A percentile compares a stretch with the other conserved stretches of the same genome.
Conservation (phyloP, 2,888 invertebrate species). For the Chaitophorus viminalis region DNA sequence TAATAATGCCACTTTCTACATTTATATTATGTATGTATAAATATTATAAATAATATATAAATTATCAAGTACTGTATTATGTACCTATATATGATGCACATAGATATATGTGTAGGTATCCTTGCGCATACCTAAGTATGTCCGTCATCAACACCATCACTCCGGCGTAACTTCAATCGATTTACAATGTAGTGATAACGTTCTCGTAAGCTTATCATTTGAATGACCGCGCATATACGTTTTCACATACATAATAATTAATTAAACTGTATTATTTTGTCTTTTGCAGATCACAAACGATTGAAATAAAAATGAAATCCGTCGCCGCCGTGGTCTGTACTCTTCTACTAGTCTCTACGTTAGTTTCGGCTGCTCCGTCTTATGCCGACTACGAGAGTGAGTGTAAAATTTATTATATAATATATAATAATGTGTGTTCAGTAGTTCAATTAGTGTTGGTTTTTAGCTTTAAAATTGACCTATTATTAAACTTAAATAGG, state of each 20-base stretch:
- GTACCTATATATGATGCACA: too few species aligned
- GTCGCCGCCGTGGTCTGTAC: slow-evolving; percentile 9
- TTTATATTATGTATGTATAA: background rate
- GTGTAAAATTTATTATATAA: background rate
- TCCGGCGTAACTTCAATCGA: too few species aligned
- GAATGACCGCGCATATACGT: background rate
- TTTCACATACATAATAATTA: background rate
- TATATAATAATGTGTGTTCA: too few species aligned
- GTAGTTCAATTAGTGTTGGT: too few species aligned
- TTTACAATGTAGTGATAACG: background rate
- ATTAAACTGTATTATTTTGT: background rate
- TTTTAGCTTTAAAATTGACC: too few species aligned
- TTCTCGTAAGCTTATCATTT: too few species aligned
- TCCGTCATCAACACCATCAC: too few species aligned
- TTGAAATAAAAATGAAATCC: slow-evolving; percentile 47
- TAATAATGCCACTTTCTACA: background rate
- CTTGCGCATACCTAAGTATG: too few species aligned
- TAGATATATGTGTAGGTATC: too few species aligned
- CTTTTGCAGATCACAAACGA: slow-evolving; percentile 1
- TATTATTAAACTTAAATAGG: too few species aligned
- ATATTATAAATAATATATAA: too few species aligned
- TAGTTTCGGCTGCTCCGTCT: slow-evolving; percentile 38
- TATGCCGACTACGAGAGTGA: slow-evolving; percentile 55
- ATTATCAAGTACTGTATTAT: too few species aligned
- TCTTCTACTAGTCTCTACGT: slow-evolving; percentile 22